These are phyloP conservation scores for Natator depressus DNA, from an alignment of 2,113 vertebrate species.

Conservation along the genomic window DNA sequence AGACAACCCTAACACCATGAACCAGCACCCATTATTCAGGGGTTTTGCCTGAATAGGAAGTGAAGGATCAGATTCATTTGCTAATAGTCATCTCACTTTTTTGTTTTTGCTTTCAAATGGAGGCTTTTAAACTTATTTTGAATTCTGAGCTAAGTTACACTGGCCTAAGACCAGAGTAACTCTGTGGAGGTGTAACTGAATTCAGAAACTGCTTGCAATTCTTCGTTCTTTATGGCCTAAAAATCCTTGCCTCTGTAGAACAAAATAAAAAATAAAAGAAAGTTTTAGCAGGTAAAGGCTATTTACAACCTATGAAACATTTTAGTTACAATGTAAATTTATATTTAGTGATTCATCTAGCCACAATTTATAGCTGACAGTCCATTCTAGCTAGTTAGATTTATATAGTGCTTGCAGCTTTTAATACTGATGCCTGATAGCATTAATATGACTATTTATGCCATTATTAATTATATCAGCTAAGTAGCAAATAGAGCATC, in stretches of 20 bases:
- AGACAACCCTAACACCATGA: background rate
- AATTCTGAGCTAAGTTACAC: background rate
- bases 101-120: fast-evolving
- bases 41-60: background rate
- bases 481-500: constrained; percentile 49
- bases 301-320: background rate
- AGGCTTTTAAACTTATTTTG: background rate
- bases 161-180: background rate
- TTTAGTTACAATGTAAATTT: background rate
- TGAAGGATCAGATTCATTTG: background rate
- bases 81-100: background rate
- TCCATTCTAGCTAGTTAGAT: background rate
- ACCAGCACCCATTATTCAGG: background rate
- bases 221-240: background rate
- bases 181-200: background rate
- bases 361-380: constrained; percentile 21
- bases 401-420: constrained; percentile 30
- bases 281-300: constrained; percentile 3
- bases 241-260: background rate
- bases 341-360: constrained; percentile 17
- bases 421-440: constrained; percentile 22
- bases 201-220: background rate
- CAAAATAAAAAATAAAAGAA: background rate
- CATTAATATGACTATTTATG: constrained; percentile 47
- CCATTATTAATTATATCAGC: constrained; percentile 69